phyloP scores from a whole-genome alignment of 2,113 vertebrate genomes.

The Anthoscopus minutus region DNA sequence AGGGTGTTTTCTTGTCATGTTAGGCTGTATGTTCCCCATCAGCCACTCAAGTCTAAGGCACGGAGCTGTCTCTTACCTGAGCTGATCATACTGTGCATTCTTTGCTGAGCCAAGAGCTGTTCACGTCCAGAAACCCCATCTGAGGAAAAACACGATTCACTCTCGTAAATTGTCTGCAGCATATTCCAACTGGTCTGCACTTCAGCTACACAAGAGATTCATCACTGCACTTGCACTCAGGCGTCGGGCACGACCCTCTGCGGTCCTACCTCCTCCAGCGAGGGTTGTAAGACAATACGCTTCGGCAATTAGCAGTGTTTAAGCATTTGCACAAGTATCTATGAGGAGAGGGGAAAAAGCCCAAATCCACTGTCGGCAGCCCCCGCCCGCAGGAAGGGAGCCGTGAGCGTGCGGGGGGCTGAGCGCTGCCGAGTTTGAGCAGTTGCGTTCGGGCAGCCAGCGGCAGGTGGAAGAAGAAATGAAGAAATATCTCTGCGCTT shows the following conservation, averaged over 20 bases:
- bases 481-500: slow-evolving; percentile 53
- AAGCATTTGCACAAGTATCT: neutral
- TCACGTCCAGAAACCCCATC: slow-evolving; percentile 88
- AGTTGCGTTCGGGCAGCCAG: slow-evolving; percentile 51
- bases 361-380: neutral
- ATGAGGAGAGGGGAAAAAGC: neutral
- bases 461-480: slow-evolving; percentile 72
- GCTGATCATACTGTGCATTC: slow-evolving; percentile 96
- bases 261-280: slow-evolving; percentile 74
- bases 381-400: slow-evolving; percentile 41
- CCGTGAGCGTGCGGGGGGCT: neutral
- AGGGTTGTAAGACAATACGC: slow-evolving; percentile 16
- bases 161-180: slow-evolving; percentile 99
- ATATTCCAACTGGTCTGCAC: slow-evolving; percentile 88
- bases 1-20: neutral
- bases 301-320: slow-evolving; percentile 44
- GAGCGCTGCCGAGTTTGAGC: neutral
- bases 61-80: slow-evolving; percentile 84
- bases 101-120: slow-evolving; percentile 82
- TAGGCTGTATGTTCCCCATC: neutral
- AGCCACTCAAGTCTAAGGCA: neutral
- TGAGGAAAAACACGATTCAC: slow-evolving; percentile 96
- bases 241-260: slow-evolving; percentile 77
- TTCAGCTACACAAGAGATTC: slow-evolving; percentile 82
- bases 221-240: slow-evolving; percentile 77